These are phyloP conservation scores for Trichopoda pennipes DNA, from an alignment of 2,888 invertebrate genomes.

Conservation along the genomic window DNA sequence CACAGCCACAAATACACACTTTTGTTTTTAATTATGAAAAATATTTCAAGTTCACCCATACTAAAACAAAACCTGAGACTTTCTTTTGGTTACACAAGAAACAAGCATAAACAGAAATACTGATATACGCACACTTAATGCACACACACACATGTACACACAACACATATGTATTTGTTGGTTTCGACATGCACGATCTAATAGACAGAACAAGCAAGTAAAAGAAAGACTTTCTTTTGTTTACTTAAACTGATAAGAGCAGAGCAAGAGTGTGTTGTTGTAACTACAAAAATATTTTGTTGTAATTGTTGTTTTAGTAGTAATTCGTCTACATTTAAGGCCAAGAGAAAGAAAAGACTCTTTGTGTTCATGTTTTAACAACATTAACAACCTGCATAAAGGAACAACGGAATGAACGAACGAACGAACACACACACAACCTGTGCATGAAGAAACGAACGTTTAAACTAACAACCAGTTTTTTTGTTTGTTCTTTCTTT, in stretches of 20 bases:
- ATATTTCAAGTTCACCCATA: slow-evolving; percentile 69
- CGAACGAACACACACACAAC: no score
- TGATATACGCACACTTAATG: neutral
- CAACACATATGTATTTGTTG: neutral
- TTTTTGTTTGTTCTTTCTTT: slow-evolving; percentile 38
- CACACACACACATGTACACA: neutral
- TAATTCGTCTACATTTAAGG: no score
- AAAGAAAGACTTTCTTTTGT: slow-evolving; percentile 65
- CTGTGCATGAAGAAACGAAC: no score
- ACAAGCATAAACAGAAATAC: neutral
- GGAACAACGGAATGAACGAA: no score
- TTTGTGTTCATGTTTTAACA: neutral
- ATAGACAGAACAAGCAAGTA: neutral
- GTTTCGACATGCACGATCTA: slow-evolving; percentile 15
- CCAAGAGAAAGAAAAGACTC: no score
- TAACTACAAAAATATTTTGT: neutral
- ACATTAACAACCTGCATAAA: slow-evolving; percentile 8
- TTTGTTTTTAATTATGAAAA: neutral
- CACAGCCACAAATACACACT: neutral
- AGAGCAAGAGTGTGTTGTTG: neutral
- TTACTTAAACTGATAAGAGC: slow-evolving; percentile 31
- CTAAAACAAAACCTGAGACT: slow-evolving; percentile 15
- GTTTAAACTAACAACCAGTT: slow-evolving; percentile 20
- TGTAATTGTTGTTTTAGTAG: slow-evolving; percentile 1
- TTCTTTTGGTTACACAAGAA: slow-evolving; percentile 13